Conservation (phyloP, 2,113 vertebrate genomes). For the Apteryx mantelli region DNA sequence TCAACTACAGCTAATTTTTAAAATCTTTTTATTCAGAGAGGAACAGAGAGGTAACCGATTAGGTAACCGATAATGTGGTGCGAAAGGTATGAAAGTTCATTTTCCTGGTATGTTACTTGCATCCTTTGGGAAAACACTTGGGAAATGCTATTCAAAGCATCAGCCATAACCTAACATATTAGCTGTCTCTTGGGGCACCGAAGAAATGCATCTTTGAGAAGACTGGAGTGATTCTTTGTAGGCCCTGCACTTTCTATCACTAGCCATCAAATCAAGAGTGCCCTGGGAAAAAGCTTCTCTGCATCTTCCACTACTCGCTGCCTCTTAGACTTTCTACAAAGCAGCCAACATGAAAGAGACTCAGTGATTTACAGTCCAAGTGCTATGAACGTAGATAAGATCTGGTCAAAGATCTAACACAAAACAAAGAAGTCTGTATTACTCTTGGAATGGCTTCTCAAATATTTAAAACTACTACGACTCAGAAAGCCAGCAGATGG, state of each 20-base stretch:
- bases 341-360: constrained; percentile 28
- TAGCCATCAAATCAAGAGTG: background rate
- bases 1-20: background rate
- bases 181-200: background rate
- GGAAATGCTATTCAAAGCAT: background rate
- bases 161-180: background rate
- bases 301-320: background rate
- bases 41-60: background rate
- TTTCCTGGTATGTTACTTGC: background rate
- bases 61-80: background rate
- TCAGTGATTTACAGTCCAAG: constrained; percentile 44
- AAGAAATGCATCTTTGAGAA: background rate
- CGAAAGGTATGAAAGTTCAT: background rate
- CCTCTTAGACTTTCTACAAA: constrained; percentile 14
- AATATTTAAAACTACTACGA: constrained; percentile 56
- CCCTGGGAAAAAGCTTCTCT: background rate
- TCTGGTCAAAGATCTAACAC: constrained; percentile 30
- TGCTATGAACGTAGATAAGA: constrained; percentile 37
- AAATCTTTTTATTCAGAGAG: background rate
- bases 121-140: background rate
- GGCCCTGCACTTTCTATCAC: background rate
- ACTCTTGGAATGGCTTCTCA: constrained; percentile 34
- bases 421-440: constrained; percentile 24
- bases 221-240: background rate
- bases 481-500: background rate